Evolutionary conservation across 2,888 invertebrate species (phyloP).

Genomic region (Steinernema scapterisci): DNA sequence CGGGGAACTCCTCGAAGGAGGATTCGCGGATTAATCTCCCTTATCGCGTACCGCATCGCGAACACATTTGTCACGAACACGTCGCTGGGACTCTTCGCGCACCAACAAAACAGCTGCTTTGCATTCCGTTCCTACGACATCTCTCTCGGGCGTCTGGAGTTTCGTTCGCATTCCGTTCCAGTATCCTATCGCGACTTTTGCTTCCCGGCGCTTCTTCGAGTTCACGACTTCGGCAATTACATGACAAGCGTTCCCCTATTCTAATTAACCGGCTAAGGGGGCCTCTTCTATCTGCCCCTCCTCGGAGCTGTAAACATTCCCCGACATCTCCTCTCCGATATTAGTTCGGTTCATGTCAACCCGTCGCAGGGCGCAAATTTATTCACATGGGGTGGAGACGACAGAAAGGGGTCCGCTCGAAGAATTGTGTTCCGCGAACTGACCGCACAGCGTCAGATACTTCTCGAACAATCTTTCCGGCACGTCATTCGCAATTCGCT

Average conservation of each 20-base stretch:
- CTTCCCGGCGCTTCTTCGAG: constrained; percentile 2
- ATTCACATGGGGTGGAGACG: background rate
- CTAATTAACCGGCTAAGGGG: constrained; percentile 17
- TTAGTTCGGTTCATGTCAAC: background rate
- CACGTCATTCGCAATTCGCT: background rate
- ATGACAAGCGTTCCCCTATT: background rate
- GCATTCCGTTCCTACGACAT: background rate
- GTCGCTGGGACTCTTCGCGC: background rate
- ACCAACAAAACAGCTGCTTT: background rate
- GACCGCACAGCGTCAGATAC: background rate
- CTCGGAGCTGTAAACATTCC: background rate
- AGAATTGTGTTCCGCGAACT: background rate
- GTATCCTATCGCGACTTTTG: background rate
- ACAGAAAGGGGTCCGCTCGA: background rate
- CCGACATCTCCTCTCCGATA: background rate
- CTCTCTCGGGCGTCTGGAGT: background rate
- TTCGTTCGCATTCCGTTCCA: background rate
- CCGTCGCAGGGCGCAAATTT: background rate
- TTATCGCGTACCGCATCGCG: background rate
- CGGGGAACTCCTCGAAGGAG: background rate
- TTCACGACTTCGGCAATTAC: constrained; percentile 24
- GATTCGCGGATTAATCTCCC: background rate
- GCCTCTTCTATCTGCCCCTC: background rate
- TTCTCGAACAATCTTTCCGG: constrained; percentile 21
- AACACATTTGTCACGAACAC: background rate